Conservation (phyloP, 2,797 vertebrate genomes). For the Valencia hispanica region DNA sequence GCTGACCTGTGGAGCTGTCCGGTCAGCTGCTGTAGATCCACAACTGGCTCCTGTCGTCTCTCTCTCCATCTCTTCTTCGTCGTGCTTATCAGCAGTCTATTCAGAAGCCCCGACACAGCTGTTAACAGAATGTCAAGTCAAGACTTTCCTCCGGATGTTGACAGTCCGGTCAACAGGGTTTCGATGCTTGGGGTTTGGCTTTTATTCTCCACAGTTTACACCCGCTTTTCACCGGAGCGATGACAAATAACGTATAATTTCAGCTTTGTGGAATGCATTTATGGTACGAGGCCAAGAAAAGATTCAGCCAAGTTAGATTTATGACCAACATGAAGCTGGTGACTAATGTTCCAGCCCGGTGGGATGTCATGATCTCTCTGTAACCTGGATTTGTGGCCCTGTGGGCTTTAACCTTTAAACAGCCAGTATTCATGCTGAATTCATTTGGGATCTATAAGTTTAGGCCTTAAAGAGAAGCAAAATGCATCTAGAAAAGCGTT, state of each 20-base stretch:
- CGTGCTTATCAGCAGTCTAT: constrained; percentile 60
- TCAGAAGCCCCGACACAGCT: constrained; percentile 41
- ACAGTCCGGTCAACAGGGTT: constrained; percentile 73
- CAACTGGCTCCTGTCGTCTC: constrained; percentile 60
- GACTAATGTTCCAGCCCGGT: constrained; percentile 59
- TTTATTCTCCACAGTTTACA: constrained; percentile 62
- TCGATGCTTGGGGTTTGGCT: constrained; percentile 63
- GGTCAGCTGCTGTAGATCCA: constrained; percentile 77
- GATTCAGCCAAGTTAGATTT: constrained; percentile 57
- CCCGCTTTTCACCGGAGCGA: constrained; percentile 46
- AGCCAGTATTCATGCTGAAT: constrained; percentile 5
- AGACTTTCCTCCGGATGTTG: constrained; percentile 66
- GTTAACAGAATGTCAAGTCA: constrained; percentile 77
- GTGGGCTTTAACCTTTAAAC: constrained; percentile 46
- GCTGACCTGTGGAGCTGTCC: constrained; percentile 73
- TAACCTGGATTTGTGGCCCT: constrained; percentile 48
- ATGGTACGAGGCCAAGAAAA: constrained; percentile 46
- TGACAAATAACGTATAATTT: constrained; percentile 69
- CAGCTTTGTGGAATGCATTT: constrained; percentile 49
- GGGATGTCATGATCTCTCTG: constrained; percentile 58
- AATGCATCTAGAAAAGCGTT: background rate
- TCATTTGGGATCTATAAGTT: constrained; percentile 8
- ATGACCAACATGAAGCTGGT: constrained; percentile 58
- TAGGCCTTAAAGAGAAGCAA: background rate
- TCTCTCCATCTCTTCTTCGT: constrained; percentile 57